Evolutionary conservation across 2,888 invertebrate genomes (phyloP).

Genomic region (Archips crataeganus): DNA sequence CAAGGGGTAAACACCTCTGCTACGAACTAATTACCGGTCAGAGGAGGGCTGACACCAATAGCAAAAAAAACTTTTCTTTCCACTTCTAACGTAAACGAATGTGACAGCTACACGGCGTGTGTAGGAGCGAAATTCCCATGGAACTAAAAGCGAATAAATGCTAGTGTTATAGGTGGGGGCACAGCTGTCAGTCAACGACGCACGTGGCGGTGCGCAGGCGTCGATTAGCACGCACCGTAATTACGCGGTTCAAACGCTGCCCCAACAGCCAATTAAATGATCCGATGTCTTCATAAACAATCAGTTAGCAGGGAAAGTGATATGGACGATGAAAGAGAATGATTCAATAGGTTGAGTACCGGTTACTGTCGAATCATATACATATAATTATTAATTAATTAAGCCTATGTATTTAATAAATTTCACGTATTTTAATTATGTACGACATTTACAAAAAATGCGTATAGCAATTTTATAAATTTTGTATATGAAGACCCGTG

Average conservation of each 20-base stretch:
- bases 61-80: conserved; percentile 13
- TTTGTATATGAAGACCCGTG: no score
- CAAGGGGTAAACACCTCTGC: conserved; percentile 13
- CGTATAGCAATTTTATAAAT: no score
- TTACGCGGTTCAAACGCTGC: conserved; percentile 40
- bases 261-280: conserved; percentile 39
- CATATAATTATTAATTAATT: no score
- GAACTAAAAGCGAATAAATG: conserved; percentile 13
- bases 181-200: conserved; percentile 41
- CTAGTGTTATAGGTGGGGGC: conserved; percentile 38
- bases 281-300: conserved; percentile 38
- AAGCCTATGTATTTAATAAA: no score
- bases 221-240: conserved; percentile 40
- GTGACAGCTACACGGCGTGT: conserved; percentile 6
- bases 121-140: conserved; percentile 30
- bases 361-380: background rate
- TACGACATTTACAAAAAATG: no score
- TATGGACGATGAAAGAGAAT: conserved; percentile 15
- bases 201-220: conserved; percentile 43
- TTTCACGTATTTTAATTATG: no score
- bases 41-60: conserved; percentile 41
- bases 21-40: conserved; percentile 40
- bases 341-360: background rate
- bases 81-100: background rate
- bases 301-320: conserved; percentile 29